Evolutionary conservation across 2,797 vertebrate genomes (phyloP).

Genomic region (Apogon talboti): DNA sequence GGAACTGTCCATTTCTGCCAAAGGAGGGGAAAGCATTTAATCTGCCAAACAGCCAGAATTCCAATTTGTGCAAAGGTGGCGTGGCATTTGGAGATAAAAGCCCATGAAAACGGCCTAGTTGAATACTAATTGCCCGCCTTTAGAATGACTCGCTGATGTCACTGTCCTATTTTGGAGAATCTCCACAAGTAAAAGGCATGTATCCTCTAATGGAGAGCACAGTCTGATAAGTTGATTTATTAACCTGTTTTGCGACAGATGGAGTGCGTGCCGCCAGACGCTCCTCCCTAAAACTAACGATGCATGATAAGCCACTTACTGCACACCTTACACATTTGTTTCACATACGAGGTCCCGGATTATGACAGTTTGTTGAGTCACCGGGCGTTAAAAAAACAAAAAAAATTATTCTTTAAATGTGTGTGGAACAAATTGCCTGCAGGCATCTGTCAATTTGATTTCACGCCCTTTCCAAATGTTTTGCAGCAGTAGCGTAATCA

Average conservation of each 20-base stretch:
- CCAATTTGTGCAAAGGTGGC: conserved; percentile 67
- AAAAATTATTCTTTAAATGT: conserved; percentile 1
- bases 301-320: conserved; percentile 47
- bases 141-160: conserved; percentile 57
- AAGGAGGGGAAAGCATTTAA: conserved; percentile 34
- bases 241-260: conserved; percentile 57
- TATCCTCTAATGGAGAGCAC: conserved; percentile 62
- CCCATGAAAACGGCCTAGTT: conserved; percentile 55
- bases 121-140: conserved; percentile 69
- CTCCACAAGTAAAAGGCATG: conserved; percentile 49
- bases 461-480: conserved; percentile 7
- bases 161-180: conserved; percentile 63
- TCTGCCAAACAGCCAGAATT: conserved; percentile 61
- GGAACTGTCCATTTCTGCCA: conserved; percentile 35
- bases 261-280: conserved; percentile 32
- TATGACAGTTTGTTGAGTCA: conserved; percentile 40
- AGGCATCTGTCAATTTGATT: conserved; percentile 1
- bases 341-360: conserved; percentile 28
- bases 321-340: conserved; percentile 29
- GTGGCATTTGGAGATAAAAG: conserved; percentile 67
- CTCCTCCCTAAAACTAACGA: conserved; percentile 44
- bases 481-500: conserved; percentile 17
- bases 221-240: conserved; percentile 51
- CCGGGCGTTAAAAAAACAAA: not conserved
- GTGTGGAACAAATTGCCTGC: conserved; percentile 2